These are phyloP conservation scores for Hipparchia semele DNA, from an alignment of 2,888 invertebrate species.

Conservation along the genomic window DNA sequence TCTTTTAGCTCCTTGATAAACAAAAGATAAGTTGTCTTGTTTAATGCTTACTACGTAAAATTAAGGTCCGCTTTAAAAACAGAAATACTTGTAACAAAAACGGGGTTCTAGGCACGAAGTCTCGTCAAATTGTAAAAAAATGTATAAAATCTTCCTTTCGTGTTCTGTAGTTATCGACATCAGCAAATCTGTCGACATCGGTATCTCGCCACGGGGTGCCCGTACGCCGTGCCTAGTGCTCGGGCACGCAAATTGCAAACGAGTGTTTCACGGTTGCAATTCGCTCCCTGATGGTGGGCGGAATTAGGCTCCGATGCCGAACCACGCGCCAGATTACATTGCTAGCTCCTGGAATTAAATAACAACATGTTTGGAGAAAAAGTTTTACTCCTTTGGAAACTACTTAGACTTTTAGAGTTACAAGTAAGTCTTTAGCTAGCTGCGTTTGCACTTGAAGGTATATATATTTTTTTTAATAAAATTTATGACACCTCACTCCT, in stretches of 20 bases:
- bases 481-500: too few relatives aligned
- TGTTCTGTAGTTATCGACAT: not conserved
- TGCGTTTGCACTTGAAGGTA: not conserved
- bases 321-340: slow-evolving; percentile 20
- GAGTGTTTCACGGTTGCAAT: slow-evolving; percentile 31
- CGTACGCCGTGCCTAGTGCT: slow-evolving; percentile 2
- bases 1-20: too few relatives aligned
- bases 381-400: not conserved
- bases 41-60: too few relatives aligned
- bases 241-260: slow-evolving; percentile 34
- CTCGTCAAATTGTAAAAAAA: too few relatives aligned
- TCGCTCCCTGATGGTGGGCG: slow-evolving; percentile 24
- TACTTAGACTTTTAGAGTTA: not conserved
- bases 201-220: not conserved
- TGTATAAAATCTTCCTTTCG: not conserved
- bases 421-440: not conserved
- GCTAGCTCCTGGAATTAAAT: not conserved
- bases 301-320: slow-evolving; percentile 24
- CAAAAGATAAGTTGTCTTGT: too few relatives aligned
- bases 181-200: not conserved
- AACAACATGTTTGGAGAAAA: not conserved
- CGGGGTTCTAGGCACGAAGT: too few relatives aligned
- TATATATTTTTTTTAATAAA: too few relatives aligned
- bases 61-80: too few relatives aligned
- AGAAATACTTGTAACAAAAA: too few relatives aligned